phyloP scores from a whole-genome alignment of 2,888 invertebrate genomes.

The Sphecodes monilicornis region DNA sequence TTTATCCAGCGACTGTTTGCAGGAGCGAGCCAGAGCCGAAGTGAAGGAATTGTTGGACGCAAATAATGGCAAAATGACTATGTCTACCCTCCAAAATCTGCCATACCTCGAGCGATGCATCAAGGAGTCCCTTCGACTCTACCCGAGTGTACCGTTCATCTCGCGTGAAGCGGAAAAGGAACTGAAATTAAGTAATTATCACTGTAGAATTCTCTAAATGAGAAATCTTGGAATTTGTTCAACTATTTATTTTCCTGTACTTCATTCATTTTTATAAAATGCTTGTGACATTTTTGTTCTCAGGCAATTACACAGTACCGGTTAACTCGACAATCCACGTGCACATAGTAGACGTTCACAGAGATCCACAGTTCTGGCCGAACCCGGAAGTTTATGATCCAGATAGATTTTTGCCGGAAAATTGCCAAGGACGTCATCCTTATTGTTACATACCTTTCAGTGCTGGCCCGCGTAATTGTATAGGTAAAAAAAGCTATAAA shows the following conservation, averaged over 20 bases:
- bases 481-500: conserved; percentile 84
- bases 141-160: conserved; percentile 89
- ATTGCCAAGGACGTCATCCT: conserved; percentile 85
- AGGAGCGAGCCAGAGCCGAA: conserved; percentile 71
- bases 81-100: conserved; percentile 87
- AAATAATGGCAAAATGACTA: conserved; percentile 85
- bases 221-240: background rate
- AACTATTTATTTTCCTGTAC: background rate
- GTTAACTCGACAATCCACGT: conserved; percentile 83
- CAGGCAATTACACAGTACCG: conserved; percentile 86
- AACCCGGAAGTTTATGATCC: conserved; percentile 89
- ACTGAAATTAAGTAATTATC: conserved; percentile 79
- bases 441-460: conserved; percentile 89
- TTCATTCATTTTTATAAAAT: background rate
- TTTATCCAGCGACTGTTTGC: background rate
- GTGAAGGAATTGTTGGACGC: conserved; percentile 84
- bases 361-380: conserved; percentile 87
- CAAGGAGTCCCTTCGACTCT: conserved; percentile 88
- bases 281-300: background rate
- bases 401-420: conserved; percentile 89
- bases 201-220: background rate
- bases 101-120: conserved; percentile 89
- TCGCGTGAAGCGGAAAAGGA: conserved; percentile 86
- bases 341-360: conserved; percentile 85
- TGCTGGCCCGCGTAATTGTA: conserved; percentile 89